Base-by-base conservation (phyloP, 2,888 invertebrate species). In the Amblyjoppa proteus region DNA sequence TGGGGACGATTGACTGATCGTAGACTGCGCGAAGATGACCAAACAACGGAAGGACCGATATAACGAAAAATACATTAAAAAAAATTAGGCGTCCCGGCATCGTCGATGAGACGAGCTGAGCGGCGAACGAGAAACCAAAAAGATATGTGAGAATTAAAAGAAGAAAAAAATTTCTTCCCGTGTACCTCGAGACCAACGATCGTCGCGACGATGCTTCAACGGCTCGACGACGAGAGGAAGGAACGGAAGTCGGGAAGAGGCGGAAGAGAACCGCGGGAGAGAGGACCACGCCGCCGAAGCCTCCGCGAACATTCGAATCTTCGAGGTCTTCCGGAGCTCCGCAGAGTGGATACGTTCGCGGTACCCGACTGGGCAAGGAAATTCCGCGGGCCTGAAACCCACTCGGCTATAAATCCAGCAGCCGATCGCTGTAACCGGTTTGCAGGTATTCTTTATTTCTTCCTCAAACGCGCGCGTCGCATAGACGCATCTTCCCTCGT, bases 371-470 rank as follows among this genome's bases (percentile, higher is more conserved):
- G 16, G 16, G 75, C 20, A 51, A 66, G 76, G 31, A 77, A 82
- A 77, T 76, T 76, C 45, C 64, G 61, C 64, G 53, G 76, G 64
- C 25, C 81, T 49, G 61, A 64, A 28, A n/a, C n/a, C 31, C 31
- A 49, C 45, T 49, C 13, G 45, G 31, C 31, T 45, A 31, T 34
- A 64, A 31, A 74, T 74, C 56, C 13, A 20, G 11, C 71, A 53
- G 73, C 56, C 41, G 45, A 53, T 68, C 80, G 20, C 56, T 28
- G 38, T 28, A 25, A 70, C 70, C 76, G 81, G 70, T 82, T 71
- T 77, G 70, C 53, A 20, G 49, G 41, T 53, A 68, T 69, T 49
- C 53, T 81, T 74, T 74, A 28, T 53, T 61, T 58, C 51, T 68
- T 81, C 49, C 34, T 34, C 7, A 16, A 61, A 34, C 74, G 31